phyloP scores from a whole-genome alignment of 2,888 invertebrate genomes.

The Dasysyrphus albostriatus region DNA sequence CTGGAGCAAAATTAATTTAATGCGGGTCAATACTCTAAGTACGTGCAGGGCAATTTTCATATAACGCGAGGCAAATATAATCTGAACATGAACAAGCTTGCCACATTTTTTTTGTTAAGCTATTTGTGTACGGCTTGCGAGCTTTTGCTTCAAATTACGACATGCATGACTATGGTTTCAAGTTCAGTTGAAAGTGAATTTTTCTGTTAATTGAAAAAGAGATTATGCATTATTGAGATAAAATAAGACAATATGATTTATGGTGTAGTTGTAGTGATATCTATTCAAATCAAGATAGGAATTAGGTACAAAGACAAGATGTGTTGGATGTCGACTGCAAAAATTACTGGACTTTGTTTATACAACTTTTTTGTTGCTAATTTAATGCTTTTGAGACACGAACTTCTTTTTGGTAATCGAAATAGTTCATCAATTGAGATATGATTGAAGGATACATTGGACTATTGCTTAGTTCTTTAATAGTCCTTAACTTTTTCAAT shows the following conservation, averaged over 20 bases:
- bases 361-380: too few species aligned
- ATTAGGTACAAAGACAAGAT: too few species aligned
- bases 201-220: conserved; percentile 21
- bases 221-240: neutral
- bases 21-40: conserved; percentile 59
- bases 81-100: conserved; percentile 11
- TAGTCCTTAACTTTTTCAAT: too few species aligned
- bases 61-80: neutral
- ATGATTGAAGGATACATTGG: too few species aligned
- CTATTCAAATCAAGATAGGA: neutral
- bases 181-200: conserved; percentile 63
- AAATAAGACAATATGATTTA: neutral
- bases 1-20: conserved; percentile 52
- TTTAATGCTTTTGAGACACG: too few species aligned
- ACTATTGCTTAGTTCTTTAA: too few species aligned
- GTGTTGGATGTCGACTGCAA: too few species aligned
- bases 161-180: conserved; percentile 46
- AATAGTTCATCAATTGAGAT: too few species aligned
- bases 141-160: conserved; percentile 41
- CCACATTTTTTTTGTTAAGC: conserved; percentile 26
- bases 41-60: conserved; percentile 23
- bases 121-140: neutral
- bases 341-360: too few species aligned
- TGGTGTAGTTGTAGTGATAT: neutral
- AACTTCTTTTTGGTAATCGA: too few species aligned